Conservation (phyloP, 2,113 vertebrate genomes). For the Trichomycterus rosablanca region DNA sequence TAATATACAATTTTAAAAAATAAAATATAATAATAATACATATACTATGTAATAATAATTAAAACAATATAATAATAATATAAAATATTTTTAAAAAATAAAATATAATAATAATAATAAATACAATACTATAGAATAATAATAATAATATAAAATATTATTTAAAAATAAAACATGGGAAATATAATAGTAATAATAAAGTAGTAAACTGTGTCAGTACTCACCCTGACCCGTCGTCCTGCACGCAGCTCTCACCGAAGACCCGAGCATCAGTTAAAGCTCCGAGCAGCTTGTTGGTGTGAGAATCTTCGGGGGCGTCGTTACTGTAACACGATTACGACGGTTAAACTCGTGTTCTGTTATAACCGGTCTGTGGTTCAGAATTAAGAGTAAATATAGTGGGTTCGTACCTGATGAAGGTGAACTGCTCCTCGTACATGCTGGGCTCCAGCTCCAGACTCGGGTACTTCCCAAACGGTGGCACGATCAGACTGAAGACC, state of each 20-base stretch:
- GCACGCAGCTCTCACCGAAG: slow-evolving; percentile 86
- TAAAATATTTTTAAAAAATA: no score
- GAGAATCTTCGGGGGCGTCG: slow-evolving; percentile 80
- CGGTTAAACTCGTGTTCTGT: no score
- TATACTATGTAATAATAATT: no score
- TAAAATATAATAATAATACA: no score
- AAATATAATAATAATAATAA: no score
- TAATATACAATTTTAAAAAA: no score
- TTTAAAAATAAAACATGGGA: no score
- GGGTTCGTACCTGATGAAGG: slow-evolving; percentile 82
- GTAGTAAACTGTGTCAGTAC: slow-evolving; percentile 50
- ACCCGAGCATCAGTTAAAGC: slow-evolving; percentile 78
- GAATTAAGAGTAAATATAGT: no score
- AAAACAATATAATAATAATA: no score
- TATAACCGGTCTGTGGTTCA: no score
- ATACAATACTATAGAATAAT: no score
- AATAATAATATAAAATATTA: no score
- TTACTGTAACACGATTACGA: slow-evolving; percentile 67
- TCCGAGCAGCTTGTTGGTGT: slow-evolving; percentile 73
- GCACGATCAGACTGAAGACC: slow-evolving; percentile 93
- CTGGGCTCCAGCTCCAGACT: slow-evolving; percentile 85
- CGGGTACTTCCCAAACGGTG: slow-evolving; percentile 94
- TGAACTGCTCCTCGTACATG: slow-evolving; percentile 95
- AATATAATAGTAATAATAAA: neutral
- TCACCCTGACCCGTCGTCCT: slow-evolving; percentile 76